These are phyloP conservation scores for Azorinus chamasolen DNA, from an alignment of 2,888 invertebrate genomes.

Conservation along the genomic window DNA sequence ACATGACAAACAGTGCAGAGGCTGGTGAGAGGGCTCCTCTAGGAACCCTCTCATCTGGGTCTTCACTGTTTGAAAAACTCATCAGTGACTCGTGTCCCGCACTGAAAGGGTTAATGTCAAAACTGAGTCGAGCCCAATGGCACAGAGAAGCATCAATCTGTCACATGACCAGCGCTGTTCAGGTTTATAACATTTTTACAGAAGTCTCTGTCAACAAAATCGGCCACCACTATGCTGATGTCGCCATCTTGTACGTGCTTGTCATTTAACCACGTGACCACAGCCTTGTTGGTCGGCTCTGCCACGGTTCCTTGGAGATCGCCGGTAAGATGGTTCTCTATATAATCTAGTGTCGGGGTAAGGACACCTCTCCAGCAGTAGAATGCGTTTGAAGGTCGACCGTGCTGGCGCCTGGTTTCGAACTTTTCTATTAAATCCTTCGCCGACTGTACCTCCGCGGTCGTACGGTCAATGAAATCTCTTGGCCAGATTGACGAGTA, in stretches of 20 bases:
- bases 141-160: too few relatives aligned
- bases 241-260: conserved; percentile 32
- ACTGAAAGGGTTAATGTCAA: too few relatives aligned
- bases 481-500: conserved; percentile 38
- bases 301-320: conserved; percentile 38
- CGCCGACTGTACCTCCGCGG: conserved; percentile 87
- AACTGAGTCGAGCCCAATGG: too few relatives aligned
- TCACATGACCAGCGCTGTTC: too few relatives aligned
- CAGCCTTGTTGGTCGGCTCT: conserved; percentile 34
- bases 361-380: conserved; percentile 93
- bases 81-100: too few relatives aligned
- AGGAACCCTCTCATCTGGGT: too few relatives aligned
- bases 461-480: conserved; percentile 92
- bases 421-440: conserved; percentile 89
- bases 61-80: too few relatives aligned
- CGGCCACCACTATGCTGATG: conserved; percentile 53
- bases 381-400: conserved; percentile 89
- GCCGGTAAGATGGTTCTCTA: conserved; percentile 25
- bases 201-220: conserved; percentile 46
- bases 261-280: conserved; percentile 32
- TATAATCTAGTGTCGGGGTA: conserved; percentile 88
- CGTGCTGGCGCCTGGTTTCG: conserved; percentile 87
- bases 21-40: too few relatives aligned
- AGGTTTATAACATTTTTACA: conserved; percentile 31
- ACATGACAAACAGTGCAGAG: too few relatives aligned